Evolutionary conservation across 2,113 vertebrate genomes (phyloP).

Genomic region (Emydocephalus ijimae): DNA sequence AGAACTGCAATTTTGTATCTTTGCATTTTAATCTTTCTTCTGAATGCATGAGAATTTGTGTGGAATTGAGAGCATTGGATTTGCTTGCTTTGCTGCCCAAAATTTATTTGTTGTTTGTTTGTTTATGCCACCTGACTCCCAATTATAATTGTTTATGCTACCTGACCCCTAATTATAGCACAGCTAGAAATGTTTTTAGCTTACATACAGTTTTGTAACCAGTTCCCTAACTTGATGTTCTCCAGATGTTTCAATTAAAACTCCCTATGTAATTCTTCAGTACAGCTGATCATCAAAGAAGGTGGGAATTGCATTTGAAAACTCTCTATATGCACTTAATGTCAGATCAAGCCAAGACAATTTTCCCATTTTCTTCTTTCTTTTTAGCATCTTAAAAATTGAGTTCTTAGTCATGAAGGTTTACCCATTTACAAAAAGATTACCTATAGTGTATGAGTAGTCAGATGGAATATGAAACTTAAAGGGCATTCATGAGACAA

Average conservation of each 20-base stretch:
- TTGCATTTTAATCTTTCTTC: not conserved
- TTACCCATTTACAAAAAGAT: not conserved
- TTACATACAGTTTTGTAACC: not conserved
- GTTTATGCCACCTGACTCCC: not conserved
- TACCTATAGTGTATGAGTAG: not conserved
- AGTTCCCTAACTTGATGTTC: not conserved
- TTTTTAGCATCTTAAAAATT: not conserved
- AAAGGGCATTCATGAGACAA: not conserved
- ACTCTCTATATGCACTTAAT: not conserved
- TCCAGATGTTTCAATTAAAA: not conserved
- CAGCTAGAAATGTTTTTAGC: not conserved
- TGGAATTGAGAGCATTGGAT: not conserved
- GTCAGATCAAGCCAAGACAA: not conserved
- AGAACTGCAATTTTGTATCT: not conserved
- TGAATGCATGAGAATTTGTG: not conserved
- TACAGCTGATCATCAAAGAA: not conserved
- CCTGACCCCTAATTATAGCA: not conserved
- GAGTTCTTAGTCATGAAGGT: not conserved
- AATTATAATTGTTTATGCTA: not conserved
- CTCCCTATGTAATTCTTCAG: not conserved
- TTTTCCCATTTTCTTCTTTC: not conserved
- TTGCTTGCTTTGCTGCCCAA: not conserved
- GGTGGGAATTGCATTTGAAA: not conserved
- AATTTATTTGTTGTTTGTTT: not conserved
- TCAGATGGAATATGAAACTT: not conserved